These are phyloP conservation scores for Microcebus murinus DNA, from an alignment of 2,113 vertebrate species.

Conservation along the genomic window DNA sequence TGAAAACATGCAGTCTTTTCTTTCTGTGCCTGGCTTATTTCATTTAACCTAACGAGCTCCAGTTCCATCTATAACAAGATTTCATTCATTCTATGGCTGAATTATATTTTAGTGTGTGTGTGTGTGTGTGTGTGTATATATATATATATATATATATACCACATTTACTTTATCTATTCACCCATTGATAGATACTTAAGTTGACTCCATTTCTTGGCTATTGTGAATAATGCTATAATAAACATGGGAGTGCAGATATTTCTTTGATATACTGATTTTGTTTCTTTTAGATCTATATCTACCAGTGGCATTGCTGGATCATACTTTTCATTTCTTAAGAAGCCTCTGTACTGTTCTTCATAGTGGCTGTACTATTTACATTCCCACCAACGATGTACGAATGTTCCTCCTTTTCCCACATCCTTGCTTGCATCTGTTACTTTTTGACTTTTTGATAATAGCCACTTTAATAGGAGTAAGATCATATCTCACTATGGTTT, in stretches of 20 bases:
- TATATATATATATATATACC: neutral
- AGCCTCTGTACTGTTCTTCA: neutral
- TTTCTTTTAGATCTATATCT: neutral
- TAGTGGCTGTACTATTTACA: neutral
- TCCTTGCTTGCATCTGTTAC: neutral
- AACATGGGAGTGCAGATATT: neutral
- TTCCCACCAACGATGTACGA: neutral
- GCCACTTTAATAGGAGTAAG: neutral
- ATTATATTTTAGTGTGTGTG: neutral
- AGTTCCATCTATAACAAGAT: neutral
- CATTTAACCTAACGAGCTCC: neutral
- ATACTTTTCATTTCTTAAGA: no score
- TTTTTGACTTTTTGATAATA: neutral
- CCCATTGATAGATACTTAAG: neutral
- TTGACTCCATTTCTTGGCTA: neutral
- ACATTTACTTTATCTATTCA: neutral
- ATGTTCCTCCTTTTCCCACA: neutral
- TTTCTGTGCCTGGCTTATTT: neutral
- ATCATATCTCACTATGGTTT: neutral
- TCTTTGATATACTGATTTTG: neutral
- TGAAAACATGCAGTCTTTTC: neutral
- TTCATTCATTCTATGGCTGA: neutral
- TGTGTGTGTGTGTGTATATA: fast-evolving
- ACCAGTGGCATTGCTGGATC: neutral
- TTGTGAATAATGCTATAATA: neutral